These are phyloP conservation scores for Philantomba maxwellii DNA, from an alignment of 2,113 vertebrate species.

Conservation along the genomic window DNA sequence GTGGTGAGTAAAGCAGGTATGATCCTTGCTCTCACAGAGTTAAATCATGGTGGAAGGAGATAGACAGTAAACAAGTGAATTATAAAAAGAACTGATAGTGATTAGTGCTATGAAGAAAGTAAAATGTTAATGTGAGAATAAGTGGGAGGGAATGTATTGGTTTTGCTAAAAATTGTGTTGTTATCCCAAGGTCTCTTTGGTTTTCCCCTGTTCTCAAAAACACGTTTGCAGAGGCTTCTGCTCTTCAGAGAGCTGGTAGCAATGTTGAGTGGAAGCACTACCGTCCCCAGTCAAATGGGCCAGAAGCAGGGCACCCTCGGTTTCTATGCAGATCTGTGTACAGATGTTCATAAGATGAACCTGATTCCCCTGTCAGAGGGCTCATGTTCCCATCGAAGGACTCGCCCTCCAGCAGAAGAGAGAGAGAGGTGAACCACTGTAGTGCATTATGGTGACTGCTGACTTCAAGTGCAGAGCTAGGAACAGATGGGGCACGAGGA, in stretches of 20 bases:
- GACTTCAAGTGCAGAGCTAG: not conserved
- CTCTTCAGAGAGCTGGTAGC: not conserved
- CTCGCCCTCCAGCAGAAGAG: not conserved
- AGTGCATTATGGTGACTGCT: not conserved
- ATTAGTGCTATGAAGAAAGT: not conserved
- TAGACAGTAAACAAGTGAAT: not conserved
- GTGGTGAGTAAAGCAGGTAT: not conserved
- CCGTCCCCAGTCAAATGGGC: not conserved
- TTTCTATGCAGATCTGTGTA: not conserved
- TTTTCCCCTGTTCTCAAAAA: not conserved
- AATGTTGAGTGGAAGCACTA: not conserved
- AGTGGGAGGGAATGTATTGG: not conserved
- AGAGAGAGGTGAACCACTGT: not conserved
- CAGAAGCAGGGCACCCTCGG: not conserved
- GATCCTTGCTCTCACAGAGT: not conserved
- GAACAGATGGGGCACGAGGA: not conserved
- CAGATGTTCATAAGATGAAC: not conserved
- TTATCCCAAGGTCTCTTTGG: not conserved
- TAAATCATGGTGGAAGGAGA: not conserved
- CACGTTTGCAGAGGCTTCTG: not conserved
- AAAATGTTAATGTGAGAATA: not conserved
- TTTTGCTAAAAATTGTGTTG: not conserved
- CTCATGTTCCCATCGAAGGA: not conserved
- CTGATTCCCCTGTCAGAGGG: not conserved
- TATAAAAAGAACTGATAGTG: not conserved